Base-by-base conservation (phyloP, 2,888 invertebrate genomes). In the Pseudeuparius sepicola region DNA sequence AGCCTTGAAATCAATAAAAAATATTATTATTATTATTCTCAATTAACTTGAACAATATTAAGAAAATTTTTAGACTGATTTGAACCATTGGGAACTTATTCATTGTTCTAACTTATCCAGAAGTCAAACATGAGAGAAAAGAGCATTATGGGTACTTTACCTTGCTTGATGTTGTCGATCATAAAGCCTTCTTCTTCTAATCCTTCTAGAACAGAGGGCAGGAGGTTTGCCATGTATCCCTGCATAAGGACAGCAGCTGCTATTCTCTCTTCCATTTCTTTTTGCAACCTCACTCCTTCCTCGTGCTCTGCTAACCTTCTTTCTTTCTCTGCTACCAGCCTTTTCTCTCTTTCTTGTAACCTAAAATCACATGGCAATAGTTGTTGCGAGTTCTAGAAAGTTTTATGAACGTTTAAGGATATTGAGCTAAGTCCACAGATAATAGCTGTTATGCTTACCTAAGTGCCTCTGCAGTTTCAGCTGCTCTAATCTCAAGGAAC, bases 171-270 rank as follows among this genome's bases (percentile, higher is more conserved):
- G 47, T 70, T 67, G 49, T 77, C 75, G 48, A 71, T 56, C 23
- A 78, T 65, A 61, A 73, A 74, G 14, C 85, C 85, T 54, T 81
- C 78, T 54, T 78, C 75, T 50, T 79, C 74, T 46, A 92, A 70
- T 33, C 80, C 83, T 49, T 83, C 83, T 47, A 90, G 70, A 45
- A 88, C 86, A 31, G 78, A 71, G 10, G 90, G 90, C 53, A 92
- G 70, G 53, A 92, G 70, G 60, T 86, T 85, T 14, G 84, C 82
- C 57, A 92, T 76, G 63, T 89, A 88, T 41, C 85, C 86, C 52
- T 84, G 84, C 55, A 89, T 75, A 40, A 92, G 73, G 42, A 83
- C 78, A 14, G 84, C 76, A 1, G 86, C 86, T 23, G 85, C 79
- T 40, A 85, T 78, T 55, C 59, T 52, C 37, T 82, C 79, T 50